Percentiles rank a stretch among this genome's conserved stretches.
phyloP scores from a whole-genome alignment of 2,113 vertebrate species.

The Odocoileus hemionus region DNA sequence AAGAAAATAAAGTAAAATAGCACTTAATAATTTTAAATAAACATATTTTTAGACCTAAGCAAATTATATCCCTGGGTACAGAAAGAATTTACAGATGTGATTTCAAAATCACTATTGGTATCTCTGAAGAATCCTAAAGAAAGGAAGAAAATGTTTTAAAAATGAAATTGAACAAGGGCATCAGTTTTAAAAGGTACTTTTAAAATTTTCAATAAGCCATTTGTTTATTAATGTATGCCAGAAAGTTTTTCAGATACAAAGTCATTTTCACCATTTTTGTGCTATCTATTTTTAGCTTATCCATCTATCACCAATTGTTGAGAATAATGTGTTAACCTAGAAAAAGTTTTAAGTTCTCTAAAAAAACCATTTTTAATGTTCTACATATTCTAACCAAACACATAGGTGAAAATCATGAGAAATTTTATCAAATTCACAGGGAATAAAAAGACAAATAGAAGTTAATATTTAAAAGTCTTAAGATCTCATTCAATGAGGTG shows the following conservation, averaged over 20 bases:
- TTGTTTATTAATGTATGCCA: background rate
- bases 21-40: background rate
- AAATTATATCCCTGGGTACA: background rate
- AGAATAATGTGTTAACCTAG: background rate
- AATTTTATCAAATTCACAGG: background rate
- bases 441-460: background rate
- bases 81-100: background rate
- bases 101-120: background rate
- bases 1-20: background rate
- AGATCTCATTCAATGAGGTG: background rate
- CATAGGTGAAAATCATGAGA: background rate
- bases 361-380: background rate
- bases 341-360: background rate
- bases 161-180: background rate
- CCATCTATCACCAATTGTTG: background rate
- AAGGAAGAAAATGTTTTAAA: background rate
- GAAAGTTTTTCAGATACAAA: background rate
- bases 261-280: background rate
- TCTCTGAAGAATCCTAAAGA: background rate
- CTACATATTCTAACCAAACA: background rate
- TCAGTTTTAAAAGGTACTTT: background rate
- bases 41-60: background rate
- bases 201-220: background rate
- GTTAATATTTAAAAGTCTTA: background rate
- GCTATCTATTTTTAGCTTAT: background rate